phyloP scores from a whole-genome alignment of 2,113 vertebrate species.

The Uria aalge region DNA sequence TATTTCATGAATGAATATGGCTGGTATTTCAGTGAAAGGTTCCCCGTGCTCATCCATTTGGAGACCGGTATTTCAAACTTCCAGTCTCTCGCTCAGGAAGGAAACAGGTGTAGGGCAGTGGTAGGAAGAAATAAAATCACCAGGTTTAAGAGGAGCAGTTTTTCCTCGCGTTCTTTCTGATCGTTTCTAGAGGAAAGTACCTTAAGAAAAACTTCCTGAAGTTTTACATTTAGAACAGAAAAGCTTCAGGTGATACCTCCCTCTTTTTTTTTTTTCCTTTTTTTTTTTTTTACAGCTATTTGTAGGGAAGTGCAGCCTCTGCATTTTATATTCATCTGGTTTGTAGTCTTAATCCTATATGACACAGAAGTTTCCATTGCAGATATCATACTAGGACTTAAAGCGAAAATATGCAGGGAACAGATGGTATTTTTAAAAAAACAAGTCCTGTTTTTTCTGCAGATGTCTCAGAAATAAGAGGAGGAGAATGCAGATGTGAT shows the following conservation, averaged over 20 bases:
- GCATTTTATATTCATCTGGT: background rate
- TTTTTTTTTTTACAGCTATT: background rate
- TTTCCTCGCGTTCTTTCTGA: fast-evolving
- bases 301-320: background rate
- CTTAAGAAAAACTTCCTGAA: background rate
- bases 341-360: background rate
- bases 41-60: background rate
- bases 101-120: background rate
- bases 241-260: background rate
- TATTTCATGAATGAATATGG: background rate
- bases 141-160: background rate
- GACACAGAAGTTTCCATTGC: constrained; percentile 32
- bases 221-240: background rate
- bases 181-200: background rate
- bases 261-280: background rate
- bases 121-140: background rate
- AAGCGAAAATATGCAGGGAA: constrained; percentile 28
- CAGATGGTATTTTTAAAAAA: constrained; percentile 22
- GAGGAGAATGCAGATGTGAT: constrained; percentile 30
- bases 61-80: background rate
- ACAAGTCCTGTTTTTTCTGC: background rate
- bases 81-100: background rate
- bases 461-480: background rate
- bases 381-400: background rate
- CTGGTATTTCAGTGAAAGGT: background rate